These are phyloP conservation scores for Hassar affinis DNA, from an alignment of 2,113 vertebrate genomes.

Conservation along the genomic window DNA sequence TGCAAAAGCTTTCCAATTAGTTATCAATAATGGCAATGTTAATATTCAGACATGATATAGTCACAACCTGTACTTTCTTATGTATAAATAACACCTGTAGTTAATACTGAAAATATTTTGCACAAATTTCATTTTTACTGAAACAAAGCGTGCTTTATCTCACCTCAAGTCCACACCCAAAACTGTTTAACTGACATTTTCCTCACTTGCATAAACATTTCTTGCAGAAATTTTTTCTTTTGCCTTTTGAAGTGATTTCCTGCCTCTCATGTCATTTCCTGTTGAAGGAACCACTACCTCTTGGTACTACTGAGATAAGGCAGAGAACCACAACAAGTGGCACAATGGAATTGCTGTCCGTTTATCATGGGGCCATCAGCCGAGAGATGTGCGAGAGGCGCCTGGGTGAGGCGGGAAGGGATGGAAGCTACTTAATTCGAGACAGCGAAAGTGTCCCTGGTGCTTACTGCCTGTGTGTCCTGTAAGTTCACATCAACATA, in stretches of 20 bases:
- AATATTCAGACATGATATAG: not conserved
- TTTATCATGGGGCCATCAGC: conserved; percentile 77
- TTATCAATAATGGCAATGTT: not conserved
- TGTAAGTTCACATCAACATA: conserved; percentile 72
- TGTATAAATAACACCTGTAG: not conserved
- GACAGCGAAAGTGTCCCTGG: conserved; percentile 78
- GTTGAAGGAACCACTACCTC: conserved; percentile 26
- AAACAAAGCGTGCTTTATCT: not conserved
- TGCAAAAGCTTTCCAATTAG: not conserved
- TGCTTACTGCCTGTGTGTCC: conserved; percentile 79
- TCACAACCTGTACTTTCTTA: not conserved
- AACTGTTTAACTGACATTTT: conserved; percentile 28
- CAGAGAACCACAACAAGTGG: conserved; percentile 31
- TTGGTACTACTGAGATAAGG: not conserved
- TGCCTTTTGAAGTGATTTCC: conserved; percentile 36
- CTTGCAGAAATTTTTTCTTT: conserved; percentile 4
- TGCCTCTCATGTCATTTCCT: conserved; percentile 46
- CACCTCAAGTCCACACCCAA: not conserved
- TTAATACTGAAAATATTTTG: not conserved
- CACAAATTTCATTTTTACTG: not conserved
- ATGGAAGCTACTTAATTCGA: conserved; percentile 80
- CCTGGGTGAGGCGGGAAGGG: conserved; percentile 66
- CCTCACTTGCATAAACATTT: conserved; percentile 14
- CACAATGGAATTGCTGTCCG: conserved; percentile 40
- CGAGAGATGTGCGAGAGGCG: conserved; percentile 69